Conservation (phyloP, 2,113 vertebrate species). For the Pteropus alecto region DNA sequence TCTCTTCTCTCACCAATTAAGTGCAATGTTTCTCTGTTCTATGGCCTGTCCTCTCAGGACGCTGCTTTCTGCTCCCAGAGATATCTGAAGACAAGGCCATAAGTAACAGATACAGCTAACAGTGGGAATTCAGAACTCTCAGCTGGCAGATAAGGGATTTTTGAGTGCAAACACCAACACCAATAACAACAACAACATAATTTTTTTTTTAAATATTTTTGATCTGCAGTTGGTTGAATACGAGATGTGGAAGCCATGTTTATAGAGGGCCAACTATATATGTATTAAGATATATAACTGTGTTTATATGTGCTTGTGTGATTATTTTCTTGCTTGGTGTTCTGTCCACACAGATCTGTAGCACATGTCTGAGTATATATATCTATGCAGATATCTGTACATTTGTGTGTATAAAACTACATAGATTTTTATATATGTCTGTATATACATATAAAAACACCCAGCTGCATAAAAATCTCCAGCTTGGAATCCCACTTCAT, state of each 20-base stretch:
- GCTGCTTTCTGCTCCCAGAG: background rate
- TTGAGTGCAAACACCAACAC: background rate
- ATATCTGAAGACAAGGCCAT: background rate
- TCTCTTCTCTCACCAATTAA: background rate
- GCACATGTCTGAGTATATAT: background rate
- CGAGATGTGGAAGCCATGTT: background rate
- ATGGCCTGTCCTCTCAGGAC: background rate
- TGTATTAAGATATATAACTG: background rate
- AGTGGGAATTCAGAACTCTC: background rate
- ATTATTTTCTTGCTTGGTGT: background rate
- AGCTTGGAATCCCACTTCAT: background rate
- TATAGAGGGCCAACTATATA: background rate
- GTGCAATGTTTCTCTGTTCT: background rate
- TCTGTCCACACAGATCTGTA: background rate
- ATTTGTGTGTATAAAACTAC: background rate
- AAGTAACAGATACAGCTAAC: background rate
- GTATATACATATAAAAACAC: background rate
- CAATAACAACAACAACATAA: background rate
- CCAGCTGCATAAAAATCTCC: background rate
- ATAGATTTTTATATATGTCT: background rate
- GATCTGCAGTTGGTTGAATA: background rate
- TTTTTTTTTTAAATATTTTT: background rate
- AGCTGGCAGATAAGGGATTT: background rate
- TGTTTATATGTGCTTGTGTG: background rate
- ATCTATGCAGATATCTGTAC: background rate